Conservation (phyloP, 2,113 vertebrate genomes). For the Ailurus styani region DNA sequence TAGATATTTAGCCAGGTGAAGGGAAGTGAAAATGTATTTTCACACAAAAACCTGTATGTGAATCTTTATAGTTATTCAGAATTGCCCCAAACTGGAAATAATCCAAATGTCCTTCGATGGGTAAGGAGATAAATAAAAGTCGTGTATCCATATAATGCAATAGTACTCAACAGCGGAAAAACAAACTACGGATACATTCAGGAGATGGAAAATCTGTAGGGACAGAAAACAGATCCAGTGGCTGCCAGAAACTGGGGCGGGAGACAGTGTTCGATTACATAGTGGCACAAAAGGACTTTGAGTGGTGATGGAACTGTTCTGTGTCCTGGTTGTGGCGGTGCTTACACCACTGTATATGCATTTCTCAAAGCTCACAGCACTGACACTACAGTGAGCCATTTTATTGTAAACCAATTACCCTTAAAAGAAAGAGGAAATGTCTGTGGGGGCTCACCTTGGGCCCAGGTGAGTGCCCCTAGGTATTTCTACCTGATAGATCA, state of each 20-base stretch:
- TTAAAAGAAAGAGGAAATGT: not conserved
- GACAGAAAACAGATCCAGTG: not conserved
- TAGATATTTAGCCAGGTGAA: not conserved
- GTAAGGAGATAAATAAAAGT: not conserved
- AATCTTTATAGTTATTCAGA: not conserved
- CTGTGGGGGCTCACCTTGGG: not conserved
- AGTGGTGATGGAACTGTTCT: not conserved
- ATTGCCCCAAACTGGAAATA: not conserved
- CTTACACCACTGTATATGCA: not conserved
- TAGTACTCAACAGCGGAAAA: not conserved
- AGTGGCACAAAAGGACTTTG: not conserved
- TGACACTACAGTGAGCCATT: not conserved
- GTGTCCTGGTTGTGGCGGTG: not conserved
- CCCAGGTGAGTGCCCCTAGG: not conserved
- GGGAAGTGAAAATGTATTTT: not conserved
- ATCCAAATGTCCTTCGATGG: no score
- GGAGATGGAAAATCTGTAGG: not conserved
- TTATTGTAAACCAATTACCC: not conserved
- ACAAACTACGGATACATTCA: not conserved
- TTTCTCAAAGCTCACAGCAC: not conserved
- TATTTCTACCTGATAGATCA: not conserved
- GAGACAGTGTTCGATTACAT: not conserved
- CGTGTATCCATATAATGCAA: not conserved
- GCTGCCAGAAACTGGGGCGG: not conserved
- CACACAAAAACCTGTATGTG: not conserved